Conservation (phyloP, 2,113 vertebrate species). For the Malurus elegans region DNA sequence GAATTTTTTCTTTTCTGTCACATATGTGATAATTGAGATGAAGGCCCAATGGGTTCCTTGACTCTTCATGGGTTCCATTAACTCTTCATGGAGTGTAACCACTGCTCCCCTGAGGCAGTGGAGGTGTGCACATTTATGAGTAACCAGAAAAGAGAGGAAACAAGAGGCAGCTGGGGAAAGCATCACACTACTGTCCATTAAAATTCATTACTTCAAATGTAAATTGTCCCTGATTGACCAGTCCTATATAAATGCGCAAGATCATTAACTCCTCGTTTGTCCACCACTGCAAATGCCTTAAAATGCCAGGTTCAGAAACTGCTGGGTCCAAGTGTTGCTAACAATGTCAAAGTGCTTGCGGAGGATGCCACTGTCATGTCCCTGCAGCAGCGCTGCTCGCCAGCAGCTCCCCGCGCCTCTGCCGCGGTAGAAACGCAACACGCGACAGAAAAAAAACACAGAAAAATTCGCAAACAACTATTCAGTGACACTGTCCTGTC, state of each 20-base stretch:
- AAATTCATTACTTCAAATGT: neutral
- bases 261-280: neutral
- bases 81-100: neutral
- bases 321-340: neutral
- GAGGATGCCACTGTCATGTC: rapidly evolving
- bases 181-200: neutral
- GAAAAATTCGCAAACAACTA: neutral
- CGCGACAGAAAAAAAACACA: neutral
- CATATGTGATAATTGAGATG: neutral
- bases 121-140: neutral
- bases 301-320: neutral
- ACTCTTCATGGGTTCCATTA: no score
- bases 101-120: neutral
- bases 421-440: neutral
- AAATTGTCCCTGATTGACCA: neutral
- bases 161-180: neutral
- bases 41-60: neutral
- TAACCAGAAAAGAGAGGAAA: neutral
- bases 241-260: neutral
- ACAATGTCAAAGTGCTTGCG: neutral
- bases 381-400: neutral
- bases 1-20: neutral
- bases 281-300: neutral
- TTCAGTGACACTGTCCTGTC: neutral
- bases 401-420: neutral